These are phyloP conservation scores for Chrysolina oricalcia DNA, from an alignment of 2,888 invertebrate genomes.

Conservation along the genomic window DNA sequence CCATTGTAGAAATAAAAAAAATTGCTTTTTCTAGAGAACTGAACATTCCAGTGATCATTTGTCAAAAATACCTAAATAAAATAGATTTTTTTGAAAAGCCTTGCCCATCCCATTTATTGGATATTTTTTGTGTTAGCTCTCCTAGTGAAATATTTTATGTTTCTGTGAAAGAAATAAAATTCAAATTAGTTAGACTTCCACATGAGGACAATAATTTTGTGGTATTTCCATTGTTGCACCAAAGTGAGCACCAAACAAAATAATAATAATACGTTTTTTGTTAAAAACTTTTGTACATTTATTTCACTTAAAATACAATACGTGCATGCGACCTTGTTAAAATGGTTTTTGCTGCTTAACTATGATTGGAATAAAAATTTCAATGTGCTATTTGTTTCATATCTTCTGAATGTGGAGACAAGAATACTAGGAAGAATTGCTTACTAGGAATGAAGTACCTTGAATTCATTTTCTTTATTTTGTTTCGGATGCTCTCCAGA, in stretches of 20 bases:
- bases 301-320: not conserved
- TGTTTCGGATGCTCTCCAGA: too few relatives aligned
- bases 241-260: slow-evolving; percentile 5
- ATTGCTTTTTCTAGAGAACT: slow-evolving; percentile 27
- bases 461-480: too few relatives aligned
- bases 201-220: slow-evolving; percentile 23
- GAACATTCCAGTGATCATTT: slow-evolving; percentile 15
- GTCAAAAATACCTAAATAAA: slow-evolving; percentile 21
- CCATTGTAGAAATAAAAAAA: slow-evolving; percentile 31
- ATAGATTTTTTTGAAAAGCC: too few relatives aligned
- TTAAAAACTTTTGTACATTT: not conserved
- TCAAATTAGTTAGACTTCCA: slow-evolving; percentile 32
- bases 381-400: too few relatives aligned
- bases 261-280: not conserved
- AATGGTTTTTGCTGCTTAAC: too few relatives aligned
- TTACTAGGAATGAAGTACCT: too few relatives aligned
- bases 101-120: too few relatives aligned
- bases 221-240: slow-evolving; percentile 35
- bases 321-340: too few relatives aligned
- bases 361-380: too few relatives aligned
- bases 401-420: too few relatives aligned
- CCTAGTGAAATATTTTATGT: slow-evolving; percentile 12
- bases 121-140: slow-evolving; percentile 16
- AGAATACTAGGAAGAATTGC: too few relatives aligned
- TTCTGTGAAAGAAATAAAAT: slow-evolving; percentile 15